phyloP scores from a whole-genome alignment of 2,797 vertebrate genomes.

The Anolis apletophallus region DNA sequence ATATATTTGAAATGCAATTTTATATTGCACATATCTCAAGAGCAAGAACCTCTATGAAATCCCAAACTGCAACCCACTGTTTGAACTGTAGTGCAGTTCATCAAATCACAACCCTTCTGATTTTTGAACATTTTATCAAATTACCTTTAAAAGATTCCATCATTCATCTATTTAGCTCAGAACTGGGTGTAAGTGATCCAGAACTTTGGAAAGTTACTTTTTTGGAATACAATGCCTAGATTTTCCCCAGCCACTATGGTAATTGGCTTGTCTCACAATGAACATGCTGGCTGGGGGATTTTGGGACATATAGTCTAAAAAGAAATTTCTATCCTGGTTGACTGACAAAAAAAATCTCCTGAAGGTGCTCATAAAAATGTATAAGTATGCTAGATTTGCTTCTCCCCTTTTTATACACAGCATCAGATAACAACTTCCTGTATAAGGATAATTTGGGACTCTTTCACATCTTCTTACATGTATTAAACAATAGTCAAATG shows the following conservation, averaged over 20 bases:
- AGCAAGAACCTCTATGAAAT: neutral
- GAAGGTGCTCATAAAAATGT: neutral
- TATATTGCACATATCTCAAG: neutral
- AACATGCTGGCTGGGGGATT: neutral
- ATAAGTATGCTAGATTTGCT: too few relatives aligned
- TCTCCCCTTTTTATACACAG: neutral
- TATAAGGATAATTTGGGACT: neutral
- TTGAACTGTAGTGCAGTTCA: conserved; percentile 69
- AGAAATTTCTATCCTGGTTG: neutral
- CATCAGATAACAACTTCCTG: neutral
- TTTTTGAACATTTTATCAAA: conserved; percentile 23
- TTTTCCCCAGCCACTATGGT: too few relatives aligned
- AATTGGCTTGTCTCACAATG: too few relatives aligned
- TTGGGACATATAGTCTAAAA: neutral
- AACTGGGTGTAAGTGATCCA: neutral
- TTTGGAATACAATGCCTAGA: neutral
- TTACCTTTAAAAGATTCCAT: neutral
- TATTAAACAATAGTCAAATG: conserved; percentile 10
- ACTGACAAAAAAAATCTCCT: neutral
- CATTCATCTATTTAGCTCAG: neutral
- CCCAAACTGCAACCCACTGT: neutral
- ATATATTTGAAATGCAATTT: neutral
- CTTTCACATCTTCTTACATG: neutral
- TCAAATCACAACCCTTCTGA: conserved; percentile 65
- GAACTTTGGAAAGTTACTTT: neutral